Evolutionary conservation across 2,797 vertebrate species (phyloP), one percentile per base, ranked within the genome.

Genomic region (Schizopygopsis malacanthus): DNA sequence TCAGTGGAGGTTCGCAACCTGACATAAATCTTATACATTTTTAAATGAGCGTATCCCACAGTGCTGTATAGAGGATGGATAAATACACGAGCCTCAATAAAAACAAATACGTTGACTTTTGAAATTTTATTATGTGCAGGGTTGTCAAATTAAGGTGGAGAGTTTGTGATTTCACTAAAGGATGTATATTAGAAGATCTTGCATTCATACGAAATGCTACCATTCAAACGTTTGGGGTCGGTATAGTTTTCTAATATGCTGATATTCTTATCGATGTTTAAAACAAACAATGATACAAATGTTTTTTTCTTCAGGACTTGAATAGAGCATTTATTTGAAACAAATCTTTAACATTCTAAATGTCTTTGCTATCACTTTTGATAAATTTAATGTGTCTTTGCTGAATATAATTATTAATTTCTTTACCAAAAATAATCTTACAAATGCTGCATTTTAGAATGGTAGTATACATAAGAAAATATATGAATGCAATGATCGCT

Each of bases 1-100:
- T 63, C 84, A 89, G 47, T 81, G 65, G 88, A 81, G 77, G 81
- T 89, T 92, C 67, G 85, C 81, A 69, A 88, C 50, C 87, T 85
- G 88, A 92, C 89, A 89, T 92, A 90, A 91, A 91, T 95, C 93
- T 94, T 93, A 91, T 12, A 61, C 88, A 88, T 93, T 92, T 92
- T 90, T 91, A 84, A 89, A 91, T 78, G 82, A 88, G 91, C 92
- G 91, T 86, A 91, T 93, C 80, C 91, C 86, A 90, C 52, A 86
- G 82, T 92, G 90, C 85, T 91, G 90, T 86, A 89, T 87, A 89
- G 73, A 87, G 84, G 88, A 90, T 91, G 90, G 92, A 90, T 93
- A 85, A 88, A 88, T 88, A 89, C 85, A 84, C 86, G 78, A 92
- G 90, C 92, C 89, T 90, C 84, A 92, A 92, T 92, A 92, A 93